A percentile compares a stretch with the other conserved stretches of the same genome.
Conservation (phyloP, 2,113 vertebrate species). For the Alouatta palliata region DNA sequence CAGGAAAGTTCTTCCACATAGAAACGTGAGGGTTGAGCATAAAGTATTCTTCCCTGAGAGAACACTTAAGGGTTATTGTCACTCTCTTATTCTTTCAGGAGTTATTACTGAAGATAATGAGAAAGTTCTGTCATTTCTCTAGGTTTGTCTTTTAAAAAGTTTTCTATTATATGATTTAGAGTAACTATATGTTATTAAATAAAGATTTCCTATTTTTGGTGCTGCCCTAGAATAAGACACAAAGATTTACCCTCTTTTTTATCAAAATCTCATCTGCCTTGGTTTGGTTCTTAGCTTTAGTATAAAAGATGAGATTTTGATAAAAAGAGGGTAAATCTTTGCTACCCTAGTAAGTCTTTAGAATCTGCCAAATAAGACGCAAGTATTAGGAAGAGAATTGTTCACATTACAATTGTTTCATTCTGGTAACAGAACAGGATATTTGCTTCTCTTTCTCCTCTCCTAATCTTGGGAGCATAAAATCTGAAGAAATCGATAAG, state of each 20-base stretch:
- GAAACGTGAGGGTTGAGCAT: neutral
- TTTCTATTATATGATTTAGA: neutral
- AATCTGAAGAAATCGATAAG: neutral
- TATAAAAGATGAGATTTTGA: neutral
- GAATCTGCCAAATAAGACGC: neutral
- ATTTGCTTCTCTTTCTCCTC: neutral
- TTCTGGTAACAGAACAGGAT: neutral
- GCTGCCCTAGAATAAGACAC: too few relatives aligned
- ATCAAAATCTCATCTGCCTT: too few relatives aligned
- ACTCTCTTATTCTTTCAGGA: neutral
- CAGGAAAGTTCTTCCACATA: neutral
- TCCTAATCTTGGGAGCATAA: neutral
- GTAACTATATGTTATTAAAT: neutral
- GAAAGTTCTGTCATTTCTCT: neutral
- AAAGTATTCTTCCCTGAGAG: neutral
- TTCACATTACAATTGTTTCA: neutral
- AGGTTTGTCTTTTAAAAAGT: neutral
- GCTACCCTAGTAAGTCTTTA: neutral
- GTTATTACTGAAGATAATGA: neutral
- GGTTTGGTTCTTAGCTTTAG: too few relatives aligned
- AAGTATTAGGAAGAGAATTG: neutral
- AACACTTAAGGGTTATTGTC: neutral
- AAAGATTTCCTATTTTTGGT: neutral
- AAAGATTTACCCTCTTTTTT: too few relatives aligned
- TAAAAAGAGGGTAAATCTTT: neutral